Conservation (phyloP, 1,140 invertebrate species). For the Zaprionus taronus region DNA sequence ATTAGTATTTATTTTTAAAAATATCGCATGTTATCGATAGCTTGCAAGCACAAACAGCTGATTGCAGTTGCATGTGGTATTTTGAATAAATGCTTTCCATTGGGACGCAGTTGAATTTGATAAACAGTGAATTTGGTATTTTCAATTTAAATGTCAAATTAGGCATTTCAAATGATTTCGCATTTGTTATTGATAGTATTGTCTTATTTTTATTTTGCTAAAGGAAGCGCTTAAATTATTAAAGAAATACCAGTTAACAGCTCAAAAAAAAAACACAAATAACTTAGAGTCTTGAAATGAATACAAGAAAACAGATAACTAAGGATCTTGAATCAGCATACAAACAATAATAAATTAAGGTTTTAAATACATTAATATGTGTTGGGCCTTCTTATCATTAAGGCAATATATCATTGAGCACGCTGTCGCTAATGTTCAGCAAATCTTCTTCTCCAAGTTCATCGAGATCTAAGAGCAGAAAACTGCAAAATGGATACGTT, state of each 20-base stretch:
- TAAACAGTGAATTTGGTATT: background rate
- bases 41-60: background rate
- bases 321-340: background rate
- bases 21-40: background rate
- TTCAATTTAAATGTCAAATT: background rate
- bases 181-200: no score
- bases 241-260: conserved; percentile 15
- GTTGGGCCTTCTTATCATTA: conserved; percentile 27
- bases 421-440: conserved; percentile 72
- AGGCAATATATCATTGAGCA: conserved; percentile 67
- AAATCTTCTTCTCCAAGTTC: conserved; percentile 44
- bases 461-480: conserved; percentile 13
- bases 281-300: conserved; percentile 1
- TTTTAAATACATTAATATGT: conserved; percentile 11
- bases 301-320: background rate
- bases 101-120: background rate
- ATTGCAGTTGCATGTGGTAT: background rate
- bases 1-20: background rate
- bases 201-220: conserved; percentile 13
- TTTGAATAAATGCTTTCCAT: no score
- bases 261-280: conserved; percentile 15
- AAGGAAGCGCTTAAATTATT: conserved; percentile 1
- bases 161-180: no score
- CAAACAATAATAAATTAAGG: conserved; percentile 20
- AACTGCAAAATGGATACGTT: conserved; percentile 1